Evolutionary conservation across 2,888 invertebrate species (phyloP), one percentile per base, ranked within the genome.

Genomic region (Drosophila peninsularis): DNA sequence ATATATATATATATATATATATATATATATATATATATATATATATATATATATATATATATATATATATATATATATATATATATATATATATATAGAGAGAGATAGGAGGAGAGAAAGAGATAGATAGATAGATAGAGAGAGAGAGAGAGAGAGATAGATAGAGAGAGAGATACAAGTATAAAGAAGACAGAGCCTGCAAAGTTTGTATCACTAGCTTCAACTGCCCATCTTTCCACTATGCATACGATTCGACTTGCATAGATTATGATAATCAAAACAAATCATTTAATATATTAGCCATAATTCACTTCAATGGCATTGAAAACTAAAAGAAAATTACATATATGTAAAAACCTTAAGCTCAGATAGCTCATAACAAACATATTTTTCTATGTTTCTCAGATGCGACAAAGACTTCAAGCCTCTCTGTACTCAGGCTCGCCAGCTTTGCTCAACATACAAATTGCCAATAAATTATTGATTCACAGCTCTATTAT

Each of bases 401-500:
- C n/a, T 17, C 5, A 11, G 30, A 17, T 30, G 30, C 19, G 13
- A 10, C 19, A 19, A 19, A 19, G 32, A 6, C 19, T 19, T 6
- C 13, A 30, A 30, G 10, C 7, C 10, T 11, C n/a, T 6, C 45
- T 1, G 6, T 6, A 30, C 11, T 19, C 45, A 30, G 2, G 0
- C 45, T 10, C 6, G 3, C 6, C 10, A n/a, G 21, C n/a, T 37
- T 36, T 36, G 21, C 21, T 24, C 11, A 24, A n/a, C 24, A 9
- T 37, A n/a, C 2, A 36, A 52, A 52, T 36, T 14, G 21, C 24
- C 50, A 52, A 24, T 36, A 21, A 52, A 52, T 47, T 47, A 53
- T 27, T 39, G 37, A 50, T 53, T 53, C 52, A 37, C 37, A 27
- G 52, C 52, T 37, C 27, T 24, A 27, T 37, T 37, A 17, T 53